These are phyloP conservation scores for Sebastes itinus DNA, from an alignment of 2,797 vertebrate genomes.

Conservation along the genomic window DNA sequence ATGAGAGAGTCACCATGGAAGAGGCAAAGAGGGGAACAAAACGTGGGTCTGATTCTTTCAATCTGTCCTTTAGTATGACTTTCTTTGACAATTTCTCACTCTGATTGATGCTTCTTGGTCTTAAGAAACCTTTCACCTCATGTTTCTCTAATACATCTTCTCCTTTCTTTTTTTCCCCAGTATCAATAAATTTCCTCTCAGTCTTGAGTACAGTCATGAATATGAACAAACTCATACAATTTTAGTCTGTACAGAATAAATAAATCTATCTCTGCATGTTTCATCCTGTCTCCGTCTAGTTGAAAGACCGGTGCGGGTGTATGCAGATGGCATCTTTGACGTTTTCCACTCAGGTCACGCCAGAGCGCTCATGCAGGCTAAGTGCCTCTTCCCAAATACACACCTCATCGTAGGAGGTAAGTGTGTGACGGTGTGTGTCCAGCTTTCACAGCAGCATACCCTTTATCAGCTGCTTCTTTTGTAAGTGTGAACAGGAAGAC, in stretches of 20 bases:
- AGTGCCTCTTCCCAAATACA: conserved; percentile 96
- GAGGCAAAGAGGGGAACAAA: conserved; percentile 92
- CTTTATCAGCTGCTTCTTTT: background rate
- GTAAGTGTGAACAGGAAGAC: background rate
- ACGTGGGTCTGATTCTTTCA: conserved; percentile 81
- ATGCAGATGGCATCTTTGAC: conserved; percentile 98
- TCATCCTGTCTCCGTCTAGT: conserved; percentile 68
- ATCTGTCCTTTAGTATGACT: background rate
- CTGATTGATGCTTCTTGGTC: background rate
- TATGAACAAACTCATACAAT: background rate
- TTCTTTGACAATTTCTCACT: background rate
- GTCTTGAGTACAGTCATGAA: background rate
- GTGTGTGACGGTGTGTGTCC: background rate
- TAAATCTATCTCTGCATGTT: background rate
- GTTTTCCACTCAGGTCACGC: conserved; percentile 98
- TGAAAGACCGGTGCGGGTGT: conserved; percentile 93
- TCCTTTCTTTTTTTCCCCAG: background rate
- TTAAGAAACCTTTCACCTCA: background rate
- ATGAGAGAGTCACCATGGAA: conserved; percentile 91
- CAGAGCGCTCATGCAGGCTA: conserved; percentile 97
- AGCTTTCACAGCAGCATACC: background rate
- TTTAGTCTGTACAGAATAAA: background rate
- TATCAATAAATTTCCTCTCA: background rate
- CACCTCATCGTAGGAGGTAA: conserved; percentile 97
- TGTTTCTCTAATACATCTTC: background rate